Evolutionary conservation across 1,140 invertebrate genomes (phyloP), one percentile per base, ranked within the genome.

Genomic region (Ruditapes philippinarum): DNA sequence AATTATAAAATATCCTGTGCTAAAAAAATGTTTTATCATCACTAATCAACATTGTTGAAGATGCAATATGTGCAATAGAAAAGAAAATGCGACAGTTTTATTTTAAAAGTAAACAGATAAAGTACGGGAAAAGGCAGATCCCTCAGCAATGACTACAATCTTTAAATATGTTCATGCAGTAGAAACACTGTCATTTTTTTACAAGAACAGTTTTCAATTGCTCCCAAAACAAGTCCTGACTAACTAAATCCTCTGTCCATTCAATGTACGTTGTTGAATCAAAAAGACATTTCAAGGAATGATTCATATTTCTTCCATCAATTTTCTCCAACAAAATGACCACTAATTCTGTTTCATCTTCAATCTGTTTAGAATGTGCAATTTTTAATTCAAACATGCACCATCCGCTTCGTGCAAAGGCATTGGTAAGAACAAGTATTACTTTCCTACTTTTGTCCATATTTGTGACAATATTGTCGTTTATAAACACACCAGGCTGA

Each of bases 301-400:
- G 14, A 38, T 73, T 73, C 68, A 73, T 73, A 40, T 73, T 73
- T 22, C n/a, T 73, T 25, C n/a, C 62, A 14, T 31, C n/a, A 2
- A 65, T 31, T 31, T 65, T 9, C 17, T 65, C 62, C 28, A 73
- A 7, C 33, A 73, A 12, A 38, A 73, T 40, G 38, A 40, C 36
- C 3, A 73, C 36, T 19, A 73, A 4, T 22, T 73, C 68, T 19
- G 36, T 38, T n/a, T 73, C 36, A 38, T 73, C 68, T 73, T 73
- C 68, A 73, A 73, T 73, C 17, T 19, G 68, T 38, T 38, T 73
- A 2, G 33, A 73, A 73, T 73, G 68, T 19, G 68, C 68, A 38
- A 73, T 38, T 73, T 73, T 73, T 19, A 73, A 38, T 42, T 73
- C 68, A 42, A 73, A 40, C 68, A n/a, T 40, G 38, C 68, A 73